Base-by-base conservation (phyloP, 2,888 invertebrate genomes). In the Hyposoter didymator region DNA sequence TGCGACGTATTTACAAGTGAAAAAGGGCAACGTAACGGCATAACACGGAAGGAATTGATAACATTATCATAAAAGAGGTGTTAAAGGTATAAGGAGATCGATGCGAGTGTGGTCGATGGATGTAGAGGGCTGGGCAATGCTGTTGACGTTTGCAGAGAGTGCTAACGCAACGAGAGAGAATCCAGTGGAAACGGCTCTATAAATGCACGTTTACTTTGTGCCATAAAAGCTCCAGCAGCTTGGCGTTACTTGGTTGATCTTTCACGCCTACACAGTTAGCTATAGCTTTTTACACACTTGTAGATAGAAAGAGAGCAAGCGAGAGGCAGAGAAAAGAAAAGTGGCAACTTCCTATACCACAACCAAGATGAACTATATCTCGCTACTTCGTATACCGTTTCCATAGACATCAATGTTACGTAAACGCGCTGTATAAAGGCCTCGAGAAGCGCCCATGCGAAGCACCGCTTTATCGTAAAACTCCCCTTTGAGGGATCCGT, bases 401-500 rank as follows among this genome's bases (percentile, higher is more conserved):
- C 86, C 78, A 85, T 87, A 87, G 78, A 85, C 83, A 82, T 67
- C 52, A 62, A 80, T 67, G 67, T 76, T 78, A 70, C 78, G 78
- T 78, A 78, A 78, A 78, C 74, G 62, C 52, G 47, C 55, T 69
- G 87, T 88, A 89, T 87, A 90, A 89, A 89, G 87, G 90, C 85
- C 89, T 78, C 78, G 74, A 73, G 78, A 89, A 83, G 87, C 86
- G 84, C 85, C 84, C 89, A 89, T 88, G 89, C 91, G 91, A 91
- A 91, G 92, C 92, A 92, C 89, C 92, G 92, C 91, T 93, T 92
- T 92, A 92, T 88, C 90, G 92, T 93, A 92, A 93, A 93, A 93
- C 92, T 92, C 90, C 93, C 92, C 93, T 93, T 93, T 93, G 93
- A 93, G 91, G 91, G 92, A 93, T 92, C 92, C 92, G 92, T 93